Conservation (phyloP, 2,888 invertebrate genomes). For the Thereva nobilitata region DNA sequence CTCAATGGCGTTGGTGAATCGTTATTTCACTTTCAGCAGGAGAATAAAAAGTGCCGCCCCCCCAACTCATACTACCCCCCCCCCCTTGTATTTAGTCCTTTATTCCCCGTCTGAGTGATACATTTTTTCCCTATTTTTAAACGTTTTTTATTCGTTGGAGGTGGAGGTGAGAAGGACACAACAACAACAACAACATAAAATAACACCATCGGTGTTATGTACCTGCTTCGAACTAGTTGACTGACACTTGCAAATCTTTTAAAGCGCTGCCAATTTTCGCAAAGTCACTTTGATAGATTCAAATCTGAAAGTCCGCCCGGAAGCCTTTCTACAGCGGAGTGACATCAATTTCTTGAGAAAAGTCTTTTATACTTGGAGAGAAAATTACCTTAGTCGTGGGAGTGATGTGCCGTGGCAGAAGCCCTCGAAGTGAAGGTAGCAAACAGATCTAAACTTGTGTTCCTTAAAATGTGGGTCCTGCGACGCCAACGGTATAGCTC, state of each 20-base stretch:
- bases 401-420: constrained; percentile 10
- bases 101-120: constrained; percentile 22
- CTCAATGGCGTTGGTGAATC: constrained; percentile 28
- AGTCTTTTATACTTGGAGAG: constrained; percentile 31
- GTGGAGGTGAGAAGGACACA: no score
- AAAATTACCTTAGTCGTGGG: constrained; percentile 37
- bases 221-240: constrained; percentile 26
- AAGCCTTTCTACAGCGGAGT: constrained; percentile 29
- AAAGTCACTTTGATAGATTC: constrained; percentile 42
- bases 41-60: neutral
- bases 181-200: neutral
- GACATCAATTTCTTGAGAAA: constrained; percentile 30
- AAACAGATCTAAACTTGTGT: neutral
- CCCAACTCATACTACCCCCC: constrained; percentile 7
- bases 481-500: constrained; percentile 1
- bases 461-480: constrained; percentile 1
- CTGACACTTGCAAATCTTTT: constrained; percentile 36
- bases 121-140: constrained; percentile 17
- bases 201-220: constrained; percentile 28
- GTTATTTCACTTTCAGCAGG: neutral
- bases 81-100: constrained; percentile 9
- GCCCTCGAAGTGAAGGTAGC: constrained; percentile 1
- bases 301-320: constrained; percentile 26
- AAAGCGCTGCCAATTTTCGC: constrained; percentile 40
- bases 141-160: constrained; percentile 4